phyloP scores from a whole-genome alignment of 2,113 vertebrate species.

The Motacilla alba region DNA sequence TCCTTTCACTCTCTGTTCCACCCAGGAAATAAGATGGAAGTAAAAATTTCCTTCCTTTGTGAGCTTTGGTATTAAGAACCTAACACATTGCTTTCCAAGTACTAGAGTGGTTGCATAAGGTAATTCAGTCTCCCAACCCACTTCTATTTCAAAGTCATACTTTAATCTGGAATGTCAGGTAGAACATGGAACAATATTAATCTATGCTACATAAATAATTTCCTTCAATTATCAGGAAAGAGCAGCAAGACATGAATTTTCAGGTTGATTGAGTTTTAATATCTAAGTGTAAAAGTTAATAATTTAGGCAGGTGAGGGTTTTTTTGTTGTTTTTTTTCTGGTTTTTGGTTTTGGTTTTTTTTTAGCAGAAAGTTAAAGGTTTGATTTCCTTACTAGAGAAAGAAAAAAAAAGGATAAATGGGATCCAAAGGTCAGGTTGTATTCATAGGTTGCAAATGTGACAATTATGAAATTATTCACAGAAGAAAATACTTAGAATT shows the following conservation, averaged over 20 bases:
- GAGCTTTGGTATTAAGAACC: not conserved
- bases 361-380: conserved; percentile 52
- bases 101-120: not conserved
- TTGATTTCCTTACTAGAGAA: conserved; percentile 64
- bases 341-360: not conserved
- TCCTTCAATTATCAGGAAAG: conserved; percentile 81
- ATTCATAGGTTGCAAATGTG: conserved; percentile 70
- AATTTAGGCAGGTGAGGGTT: conserved; percentile 72
- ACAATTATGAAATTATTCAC: conserved; percentile 83
- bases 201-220: conserved; percentile 79
- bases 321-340: not conserved
- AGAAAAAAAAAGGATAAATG: conserved; percentile 32
- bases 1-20: not conserved
- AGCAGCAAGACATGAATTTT: conserved; percentile 84
- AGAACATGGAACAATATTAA: conserved; percentile 71
- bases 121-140: conserved; percentile 34
- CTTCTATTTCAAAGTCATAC: conserved; percentile 55
- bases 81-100: not conserved
- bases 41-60: not conserved
- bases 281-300: conserved; percentile 83
- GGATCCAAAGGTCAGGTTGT: conserved; percentile 10
- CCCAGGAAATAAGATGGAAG: not conserved
- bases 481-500: conserved; percentile 75
- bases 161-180: conserved; percentile 68
- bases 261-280: conserved; percentile 90